Evolutionary conservation across 2,888 invertebrate species (phyloP), one percentile per base, ranked within the genome.

Genomic region (Brachynemurus nebulosus): DNA sequence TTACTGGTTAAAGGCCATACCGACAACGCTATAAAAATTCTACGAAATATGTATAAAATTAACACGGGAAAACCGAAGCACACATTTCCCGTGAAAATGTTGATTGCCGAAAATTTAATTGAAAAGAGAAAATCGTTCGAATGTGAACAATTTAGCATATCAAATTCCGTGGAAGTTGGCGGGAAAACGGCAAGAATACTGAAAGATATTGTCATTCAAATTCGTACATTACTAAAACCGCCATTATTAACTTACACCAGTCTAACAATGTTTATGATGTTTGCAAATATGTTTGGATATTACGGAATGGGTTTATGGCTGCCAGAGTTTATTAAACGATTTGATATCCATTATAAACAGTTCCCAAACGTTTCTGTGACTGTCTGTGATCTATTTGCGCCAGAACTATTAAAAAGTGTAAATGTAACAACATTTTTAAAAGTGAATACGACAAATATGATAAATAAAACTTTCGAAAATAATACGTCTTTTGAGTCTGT

Each of bases 301-400:
- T 80, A 78, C 46, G 80, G 80, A 2, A 61, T 80, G 1, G 79
- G 78, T 46, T 64, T 85, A 52, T 86, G 86, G 86, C 71, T 85
- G 38, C 85, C 85, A 3, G 83, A 84, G 57, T 64, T 86, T 7
- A 78, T 86, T 46, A 73, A 74, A 35, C 71, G 82, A 45, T 66
- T 70, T 56, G 57, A 69, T 54, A 54, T 61, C 48, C 57, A 60
- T 52, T 54, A 67, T 50, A 52, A 61, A 55, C 40, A 65, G 49
- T 52, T 67, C 56, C 59, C 74, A 52, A 70, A 71, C 47, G 63
- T 61, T 4, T 59, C 69, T 0, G 63, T 68, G 1, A 67, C 69
- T 16, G 60, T 71, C 1, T 66, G 70, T 45, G 65, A 71, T 47
- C 54, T 69, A 16, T 30, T 30, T 30, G 30, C n/a, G n/a, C 9